Percentiles rank a stretch among this genome's conserved stretches.
phyloP scores from a whole-genome alignment of 2,797 vertebrate species.

The Sebastolobus altivelis region DNA sequence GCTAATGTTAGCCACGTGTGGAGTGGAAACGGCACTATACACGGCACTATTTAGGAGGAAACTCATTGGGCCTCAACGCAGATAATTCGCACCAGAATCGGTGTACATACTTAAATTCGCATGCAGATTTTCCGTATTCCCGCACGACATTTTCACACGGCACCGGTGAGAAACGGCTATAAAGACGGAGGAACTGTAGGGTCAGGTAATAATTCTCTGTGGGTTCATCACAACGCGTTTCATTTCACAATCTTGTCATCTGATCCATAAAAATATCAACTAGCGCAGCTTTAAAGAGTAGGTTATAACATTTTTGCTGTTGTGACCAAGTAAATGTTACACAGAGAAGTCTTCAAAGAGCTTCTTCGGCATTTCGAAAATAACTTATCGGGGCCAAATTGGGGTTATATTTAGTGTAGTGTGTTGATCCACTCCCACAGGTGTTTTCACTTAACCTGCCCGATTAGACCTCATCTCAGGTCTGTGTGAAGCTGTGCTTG shows the following conservation, averaged over 20 bases:
- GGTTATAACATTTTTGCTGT: neutral
- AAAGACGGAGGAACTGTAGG: too few relatives aligned
- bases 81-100: too few relatives aligned
- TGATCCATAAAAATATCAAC: neutral
- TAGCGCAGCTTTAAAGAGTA: neutral
- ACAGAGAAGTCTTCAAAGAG: neutral
- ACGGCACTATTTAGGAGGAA: too few relatives aligned
- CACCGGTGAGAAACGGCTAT: too few relatives aligned
- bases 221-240: neutral
- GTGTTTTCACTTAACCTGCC: conserved; percentile 8
- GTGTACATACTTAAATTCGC: too few relatives aligned
- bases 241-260: neutral
- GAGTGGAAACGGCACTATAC: too few relatives aligned
- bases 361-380: neutral
- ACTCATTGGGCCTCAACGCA: too few relatives aligned
- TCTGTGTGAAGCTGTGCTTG: neutral
- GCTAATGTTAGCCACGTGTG: too few relatives aligned
- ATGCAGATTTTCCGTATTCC: too few relatives aligned
- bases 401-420: neutral
- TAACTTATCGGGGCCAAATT: too few relatives aligned
- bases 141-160: too few relatives aligned
- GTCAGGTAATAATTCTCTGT: neutral
- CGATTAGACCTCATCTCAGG: conserved; percentile 3
- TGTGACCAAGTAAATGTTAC: neutral
- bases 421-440: neutral